A percentile compares a stretch with the other conserved stretches of the same genome.
phyloP scores from a whole-genome alignment of 1,140 invertebrate genomes.

The Psix sp. region DNA sequence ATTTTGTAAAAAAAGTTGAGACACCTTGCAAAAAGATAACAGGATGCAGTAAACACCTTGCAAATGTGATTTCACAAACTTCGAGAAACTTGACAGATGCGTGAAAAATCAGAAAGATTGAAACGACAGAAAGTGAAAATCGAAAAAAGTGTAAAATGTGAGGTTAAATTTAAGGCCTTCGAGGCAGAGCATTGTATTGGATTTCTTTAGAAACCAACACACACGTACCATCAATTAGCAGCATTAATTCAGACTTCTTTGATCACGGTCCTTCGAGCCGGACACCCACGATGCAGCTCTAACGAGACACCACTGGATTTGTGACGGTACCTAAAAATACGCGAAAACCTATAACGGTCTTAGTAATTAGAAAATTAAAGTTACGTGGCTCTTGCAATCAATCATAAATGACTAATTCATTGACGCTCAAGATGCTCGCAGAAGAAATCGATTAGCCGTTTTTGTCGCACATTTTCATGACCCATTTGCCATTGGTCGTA shows the following conservation, averaged over 20 bases:
- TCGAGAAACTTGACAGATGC: neutral
- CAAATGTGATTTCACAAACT: slow-evolving; percentile 15
- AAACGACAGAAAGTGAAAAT: too few relatives aligned
- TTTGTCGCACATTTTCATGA: slow-evolving; percentile 32
- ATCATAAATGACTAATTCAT: slow-evolving; percentile 36
- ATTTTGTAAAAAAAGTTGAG: slow-evolving; percentile 27
- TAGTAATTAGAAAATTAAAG: slow-evolving; percentile 14
- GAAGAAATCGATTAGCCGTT: slow-evolving; percentile 40
- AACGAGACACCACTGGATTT: slow-evolving; percentile 14
- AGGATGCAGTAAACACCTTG: slow-evolving; percentile 36
- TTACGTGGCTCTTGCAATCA: slow-evolving; percentile 14
- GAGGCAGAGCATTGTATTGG: too few relatives aligned
- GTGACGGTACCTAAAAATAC: slow-evolving; percentile 19
- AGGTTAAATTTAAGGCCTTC: neutral
- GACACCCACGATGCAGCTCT: slow-evolving; percentile 11
- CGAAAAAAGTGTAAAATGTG: slow-evolving; percentile 7
- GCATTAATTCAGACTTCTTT: neutral
- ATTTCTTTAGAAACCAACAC: neutral
- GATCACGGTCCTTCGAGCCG: neutral
- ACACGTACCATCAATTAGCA: slow-evolving; percentile 15
- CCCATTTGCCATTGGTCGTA: slow-evolving; percentile 26
- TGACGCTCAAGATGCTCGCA: neutral
- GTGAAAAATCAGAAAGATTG: too few relatives aligned
- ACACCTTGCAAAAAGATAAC: slow-evolving; percentile 23
- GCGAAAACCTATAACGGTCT: slow-evolving; percentile 15